Percentiles rank a stretch among this genome's conserved stretches.
Conservation (phyloP, 1,140 invertebrate species). For the Triops cancriformis region DNA sequence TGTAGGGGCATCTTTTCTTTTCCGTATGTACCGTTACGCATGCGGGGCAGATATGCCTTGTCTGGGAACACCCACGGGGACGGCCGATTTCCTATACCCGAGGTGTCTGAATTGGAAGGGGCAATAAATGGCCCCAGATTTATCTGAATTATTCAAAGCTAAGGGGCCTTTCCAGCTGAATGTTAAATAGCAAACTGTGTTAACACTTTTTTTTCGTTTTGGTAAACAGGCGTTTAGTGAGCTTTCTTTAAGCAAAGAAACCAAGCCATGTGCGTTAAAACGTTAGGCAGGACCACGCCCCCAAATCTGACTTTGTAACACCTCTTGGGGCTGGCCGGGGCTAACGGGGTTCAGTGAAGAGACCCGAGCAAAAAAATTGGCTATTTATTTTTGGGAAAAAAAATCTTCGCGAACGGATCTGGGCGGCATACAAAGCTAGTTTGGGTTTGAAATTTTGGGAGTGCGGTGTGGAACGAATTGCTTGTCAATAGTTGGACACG, state of each 20-base stretch:
- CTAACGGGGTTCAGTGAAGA: constrained; percentile 9
- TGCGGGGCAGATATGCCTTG: not conserved
- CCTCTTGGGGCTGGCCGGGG: constrained; percentile 7
- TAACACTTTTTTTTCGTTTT: not conserved
- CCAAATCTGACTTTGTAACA: not conserved
- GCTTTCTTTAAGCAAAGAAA: not conserved
- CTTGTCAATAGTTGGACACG: not conserved
- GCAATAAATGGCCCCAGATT: too few species aligned
- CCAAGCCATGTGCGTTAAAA: not conserved
- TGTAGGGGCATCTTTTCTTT: not conserved
- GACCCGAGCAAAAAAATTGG: not conserved
- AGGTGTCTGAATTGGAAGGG: too few species aligned
- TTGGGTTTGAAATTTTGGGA: not conserved
- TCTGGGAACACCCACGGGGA: not conserved
- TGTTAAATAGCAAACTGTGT: not conserved
- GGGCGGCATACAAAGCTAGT: too few species aligned
- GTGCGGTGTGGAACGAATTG: not conserved
- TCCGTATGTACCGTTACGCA: not conserved
- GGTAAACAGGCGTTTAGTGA: not conserved
- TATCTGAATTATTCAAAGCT: too few species aligned
- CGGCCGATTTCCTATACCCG: not conserved
- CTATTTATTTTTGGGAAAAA: not conserved
- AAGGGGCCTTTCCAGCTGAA: too few species aligned
- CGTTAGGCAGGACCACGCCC: not conserved
- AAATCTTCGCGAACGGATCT: not conserved